A percentile compares a stretch with the other conserved stretches of the same genome.
Evolutionary conservation across 2,888 invertebrate species (phyloP).

Genomic region (Drosophila vallismaia): DNA sequence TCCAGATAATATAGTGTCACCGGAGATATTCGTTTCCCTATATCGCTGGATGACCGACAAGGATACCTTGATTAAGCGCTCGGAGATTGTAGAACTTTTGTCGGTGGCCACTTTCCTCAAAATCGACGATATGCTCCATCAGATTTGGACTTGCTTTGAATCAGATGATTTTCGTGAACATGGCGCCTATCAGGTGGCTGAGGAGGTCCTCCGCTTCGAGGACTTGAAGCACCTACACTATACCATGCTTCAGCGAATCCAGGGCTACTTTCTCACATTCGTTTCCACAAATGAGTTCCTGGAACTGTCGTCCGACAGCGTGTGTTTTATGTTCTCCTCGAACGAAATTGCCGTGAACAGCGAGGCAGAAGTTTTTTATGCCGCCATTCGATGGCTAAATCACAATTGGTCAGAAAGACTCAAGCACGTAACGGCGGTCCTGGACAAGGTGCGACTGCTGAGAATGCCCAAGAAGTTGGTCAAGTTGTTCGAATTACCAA

Average conservation of each 20-base stretch:
- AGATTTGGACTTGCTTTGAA: slow-evolving; percentile 45
- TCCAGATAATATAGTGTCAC: slow-evolving; percentile 22
- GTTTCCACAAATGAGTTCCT: slow-evolving; percentile 48
- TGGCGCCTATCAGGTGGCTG: slow-evolving; percentile 35
- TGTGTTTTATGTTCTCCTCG: slow-evolving; percentile 38
- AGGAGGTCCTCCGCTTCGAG: background rate
- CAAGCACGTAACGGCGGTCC: slow-evolving; percentile 3
- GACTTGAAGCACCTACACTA: slow-evolving; percentile 11
- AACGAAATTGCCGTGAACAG: slow-evolving; percentile 41
- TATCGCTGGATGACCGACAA: slow-evolving; percentile 38
- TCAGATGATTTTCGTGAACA: slow-evolving; percentile 28
- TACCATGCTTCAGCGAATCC: slow-evolving; percentile 40
- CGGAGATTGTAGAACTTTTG: slow-evolving; percentile 24
- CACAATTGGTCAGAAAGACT: slow-evolving; percentile 44
- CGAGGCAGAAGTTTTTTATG: slow-evolving; percentile 51
- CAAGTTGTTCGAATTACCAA: background rate
- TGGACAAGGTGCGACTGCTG: slow-evolving; percentile 24
- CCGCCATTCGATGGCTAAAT: slow-evolving; percentile 54
- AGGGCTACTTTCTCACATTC: slow-evolving; percentile 47
- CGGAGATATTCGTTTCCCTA: slow-evolving; percentile 11
- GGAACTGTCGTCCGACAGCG: slow-evolving; percentile 1
- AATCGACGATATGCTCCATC: slow-evolving; percentile 13
- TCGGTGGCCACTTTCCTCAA: slow-evolving; percentile 29
- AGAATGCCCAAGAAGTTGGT: slow-evolving; percentile 27
- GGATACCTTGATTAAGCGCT: slow-evolving; percentile 8